Evolutionary conservation across 2,888 invertebrate genomes (phyloP).

Genomic region (Drosophila kuntzei): DNA sequence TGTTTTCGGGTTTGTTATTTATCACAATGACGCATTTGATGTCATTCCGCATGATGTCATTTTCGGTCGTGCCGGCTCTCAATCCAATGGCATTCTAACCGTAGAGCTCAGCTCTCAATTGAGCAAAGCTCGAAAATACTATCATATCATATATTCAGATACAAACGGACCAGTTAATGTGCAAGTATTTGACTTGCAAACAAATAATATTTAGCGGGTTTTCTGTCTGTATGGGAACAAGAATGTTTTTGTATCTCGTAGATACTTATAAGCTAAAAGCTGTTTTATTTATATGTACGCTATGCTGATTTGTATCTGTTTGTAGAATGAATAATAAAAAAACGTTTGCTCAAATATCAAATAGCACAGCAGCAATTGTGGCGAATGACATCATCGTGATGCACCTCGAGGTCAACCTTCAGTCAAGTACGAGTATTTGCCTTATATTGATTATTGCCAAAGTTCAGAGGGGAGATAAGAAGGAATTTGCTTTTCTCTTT

Average conservation of each 20-base stretch:
- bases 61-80: constrained; percentile 31
- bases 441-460: constrained; percentile 61
- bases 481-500: background rate
- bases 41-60: constrained; percentile 70
- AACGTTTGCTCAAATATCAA: constrained; percentile 44
- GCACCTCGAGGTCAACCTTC: constrained; percentile 56
- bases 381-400: constrained; percentile 66
- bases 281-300: constrained; percentile 11
- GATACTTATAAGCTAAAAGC: constrained; percentile 14
- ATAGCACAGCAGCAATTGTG: constrained; percentile 20
- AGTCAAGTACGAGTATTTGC: constrained; percentile 24
- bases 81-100: constrained; percentile 15
- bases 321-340: constrained; percentile 34
- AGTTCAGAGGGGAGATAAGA: constrained; percentile 56
- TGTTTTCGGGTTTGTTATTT: constrained; percentile 22
- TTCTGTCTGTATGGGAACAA: constrained; percentile 3
- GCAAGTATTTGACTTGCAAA: constrained; percentile 17
- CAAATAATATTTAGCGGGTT: constrained; percentile 23
- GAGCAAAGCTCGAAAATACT: constrained; percentile 23
- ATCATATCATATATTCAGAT: background rate
- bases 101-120: constrained; percentile 8
- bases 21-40: constrained; percentile 43
- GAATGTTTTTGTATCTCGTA: constrained; percentile 13
- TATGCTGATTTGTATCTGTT: constrained; percentile 26
- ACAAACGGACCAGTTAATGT: constrained; percentile 11